Percentiles rank a stretch among this genome's conserved stretches.
phyloP scores from a whole-genome alignment of 2,797 vertebrate species.

The Chiroxiphia lanceolata region DNA sequence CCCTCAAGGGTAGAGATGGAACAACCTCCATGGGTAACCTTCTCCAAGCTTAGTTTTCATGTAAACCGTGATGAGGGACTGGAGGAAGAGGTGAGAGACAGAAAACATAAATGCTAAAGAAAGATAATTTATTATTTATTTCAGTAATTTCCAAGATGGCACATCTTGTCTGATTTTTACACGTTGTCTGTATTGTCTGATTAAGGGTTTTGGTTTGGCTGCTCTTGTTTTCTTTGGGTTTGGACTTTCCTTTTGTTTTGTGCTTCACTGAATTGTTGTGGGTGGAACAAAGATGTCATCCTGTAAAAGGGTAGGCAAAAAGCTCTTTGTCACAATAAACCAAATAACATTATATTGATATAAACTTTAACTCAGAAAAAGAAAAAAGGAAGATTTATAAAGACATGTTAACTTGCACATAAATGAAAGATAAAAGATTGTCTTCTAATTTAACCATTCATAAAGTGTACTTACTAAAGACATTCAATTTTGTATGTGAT shows the following conservation, averaged over 20 bases:
- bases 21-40: neutral
- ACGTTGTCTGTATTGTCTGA: neutral
- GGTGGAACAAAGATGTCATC: neutral
- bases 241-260: neutral
- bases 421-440: neutral
- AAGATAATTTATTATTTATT: neutral
- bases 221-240: neutral
- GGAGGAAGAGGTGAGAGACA: neutral
- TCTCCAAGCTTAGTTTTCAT: neutral
- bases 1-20: neutral
- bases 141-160: neutral
- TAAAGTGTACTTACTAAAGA: slow-evolving; percentile 25
- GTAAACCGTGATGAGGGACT: neutral
- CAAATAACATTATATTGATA: neutral
- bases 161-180: neutral
- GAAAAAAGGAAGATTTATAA: neutral
- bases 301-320: neutral
- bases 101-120: neutral
- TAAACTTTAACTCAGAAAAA: neutral
- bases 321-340: neutral
- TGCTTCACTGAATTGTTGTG: neutral
- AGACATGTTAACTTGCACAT: neutral
- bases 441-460: neutral
- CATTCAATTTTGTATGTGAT: neutral
- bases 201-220: neutral